phyloP scores from a whole-genome alignment of 2,113 vertebrate genomes.

The Clarias magur region DNA sequence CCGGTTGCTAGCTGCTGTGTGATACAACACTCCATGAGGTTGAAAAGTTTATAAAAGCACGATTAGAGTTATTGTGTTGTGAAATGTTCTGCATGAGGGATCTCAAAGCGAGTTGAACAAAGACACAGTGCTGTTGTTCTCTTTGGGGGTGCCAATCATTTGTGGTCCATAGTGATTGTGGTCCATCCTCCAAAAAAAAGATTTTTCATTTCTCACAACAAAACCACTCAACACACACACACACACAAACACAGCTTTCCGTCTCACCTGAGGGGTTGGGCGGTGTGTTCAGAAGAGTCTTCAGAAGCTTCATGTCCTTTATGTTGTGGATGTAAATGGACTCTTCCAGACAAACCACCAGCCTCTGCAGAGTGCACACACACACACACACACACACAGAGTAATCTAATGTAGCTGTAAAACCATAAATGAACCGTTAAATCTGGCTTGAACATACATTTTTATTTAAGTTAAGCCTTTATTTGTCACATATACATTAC shows the following conservation, averaged over 20 bases:
- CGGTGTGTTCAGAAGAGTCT: slow-evolving; percentile 87
- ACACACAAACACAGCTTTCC: background rate
- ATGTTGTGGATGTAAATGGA: slow-evolving; percentile 91
- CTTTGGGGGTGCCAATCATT: background rate
- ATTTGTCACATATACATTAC: too few relatives aligned
- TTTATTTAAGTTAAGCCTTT: too few relatives aligned
- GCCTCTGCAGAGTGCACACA: slow-evolving; percentile 68
- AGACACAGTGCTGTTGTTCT: background rate
- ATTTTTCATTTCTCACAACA: background rate
- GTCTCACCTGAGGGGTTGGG: slow-evolving; percentile 82
- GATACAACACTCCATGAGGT: background rate
- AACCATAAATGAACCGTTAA: background rate
- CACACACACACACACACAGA: background rate
- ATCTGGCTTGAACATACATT: background rate
- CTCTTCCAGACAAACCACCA: slow-evolving; percentile 89
- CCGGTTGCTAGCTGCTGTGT: too few relatives aligned
- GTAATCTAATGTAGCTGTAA: background rate
- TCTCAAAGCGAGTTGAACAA: background rate
- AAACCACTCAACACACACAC: background rate
- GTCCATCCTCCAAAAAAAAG: background rate
- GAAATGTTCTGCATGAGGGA: background rate
- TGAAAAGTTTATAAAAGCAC: too few relatives aligned
- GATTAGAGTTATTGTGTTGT: background rate
- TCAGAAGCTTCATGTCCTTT: slow-evolving; percentile 90
- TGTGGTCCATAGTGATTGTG: too few relatives aligned